These are phyloP conservation scores for Sciurus niger DNA, from an alignment of 2,113 vertebrate species.

Conservation along the genomic window DNA sequence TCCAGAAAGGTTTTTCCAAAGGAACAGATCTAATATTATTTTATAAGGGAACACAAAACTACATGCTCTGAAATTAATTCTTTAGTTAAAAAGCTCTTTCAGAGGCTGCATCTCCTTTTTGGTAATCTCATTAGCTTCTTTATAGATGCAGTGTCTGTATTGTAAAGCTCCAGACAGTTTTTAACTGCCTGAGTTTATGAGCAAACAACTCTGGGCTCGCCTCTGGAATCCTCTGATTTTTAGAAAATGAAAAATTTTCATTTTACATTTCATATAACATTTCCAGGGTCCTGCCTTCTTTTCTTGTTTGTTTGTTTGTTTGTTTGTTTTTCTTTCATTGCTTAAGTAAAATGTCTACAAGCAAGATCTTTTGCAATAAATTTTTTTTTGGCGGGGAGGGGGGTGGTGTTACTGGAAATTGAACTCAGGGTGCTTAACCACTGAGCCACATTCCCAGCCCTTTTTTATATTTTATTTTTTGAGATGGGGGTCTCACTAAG, in stretches of 20 bases:
- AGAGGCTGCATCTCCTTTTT: conserved; percentile 44
- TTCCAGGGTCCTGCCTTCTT: neutral
- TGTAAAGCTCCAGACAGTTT: conserved; percentile 8
- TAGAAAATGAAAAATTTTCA: conserved; percentile 34
- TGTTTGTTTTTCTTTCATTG: neutral
- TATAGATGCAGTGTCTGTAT: neutral
- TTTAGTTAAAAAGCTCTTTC: conserved; percentile 38
- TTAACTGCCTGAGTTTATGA: conserved; percentile 68
- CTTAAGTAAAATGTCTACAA: conserved; percentile 44
- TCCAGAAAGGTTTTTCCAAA: conserved; percentile 28
- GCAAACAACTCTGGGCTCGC: conserved; percentile 25
- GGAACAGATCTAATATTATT: conserved; percentile 28
- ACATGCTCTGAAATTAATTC: conserved; percentile 50
- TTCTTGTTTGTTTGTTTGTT: neutral
- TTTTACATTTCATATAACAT: neutral
- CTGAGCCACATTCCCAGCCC: no score
- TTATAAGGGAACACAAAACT: conserved; percentile 57
- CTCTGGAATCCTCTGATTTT: conserved; percentile 56
- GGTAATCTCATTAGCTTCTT: conserved; percentile 56
- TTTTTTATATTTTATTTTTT: no score
- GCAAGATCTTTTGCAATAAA: conserved; percentile 26
- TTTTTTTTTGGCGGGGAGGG: no score
- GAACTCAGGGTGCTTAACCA: no score
- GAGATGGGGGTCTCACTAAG: no score
- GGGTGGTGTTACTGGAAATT: no score